phyloP scores from a whole-genome alignment of 1,140 invertebrate genomes.

The Globodera rostochiensis region DNA sequence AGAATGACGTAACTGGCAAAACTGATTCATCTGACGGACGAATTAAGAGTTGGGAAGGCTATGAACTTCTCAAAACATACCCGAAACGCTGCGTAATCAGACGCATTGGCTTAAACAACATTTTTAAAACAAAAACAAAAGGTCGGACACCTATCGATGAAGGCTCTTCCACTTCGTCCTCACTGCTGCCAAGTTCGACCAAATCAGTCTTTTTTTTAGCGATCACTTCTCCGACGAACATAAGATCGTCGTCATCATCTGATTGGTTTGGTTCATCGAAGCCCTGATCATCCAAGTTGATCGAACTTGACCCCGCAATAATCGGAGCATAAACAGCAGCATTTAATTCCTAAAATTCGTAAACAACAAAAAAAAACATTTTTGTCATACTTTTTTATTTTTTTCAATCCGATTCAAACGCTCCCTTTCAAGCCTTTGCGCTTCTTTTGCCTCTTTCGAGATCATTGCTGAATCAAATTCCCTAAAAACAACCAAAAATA shows the following conservation, averaged over 20 bases:
- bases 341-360: conserved; percentile 28
- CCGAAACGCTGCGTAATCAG: background rate
- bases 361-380: background rate
- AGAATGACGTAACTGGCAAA: background rate
- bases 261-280: background rate
- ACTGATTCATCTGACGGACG: background rate
- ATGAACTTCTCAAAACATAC: background rate
- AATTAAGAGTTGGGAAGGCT: background rate
- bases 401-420: conserved; percentile 50
- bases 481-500: background rate
- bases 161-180: conserved; percentile 35
- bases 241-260: conserved; percentile 32
- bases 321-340: conserved; percentile 31
- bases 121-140: conserved; percentile 33
- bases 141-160: background rate
- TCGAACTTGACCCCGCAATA: conserved; percentile 6
- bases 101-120: conserved; percentile 6
- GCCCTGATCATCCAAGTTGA: background rate
- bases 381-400: conserved; percentile 16
- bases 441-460: conserved; percentile 30
- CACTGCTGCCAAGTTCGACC: conserved; percentile 43
- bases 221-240: conserved; percentile 36
- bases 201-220: conserved; percentile 41
- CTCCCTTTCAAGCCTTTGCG: conserved; percentile 42
- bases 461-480: background rate